phyloP scores from a whole-genome alignment of 2,888 invertebrate genomes.

The Melipona beecheii region DNA sequence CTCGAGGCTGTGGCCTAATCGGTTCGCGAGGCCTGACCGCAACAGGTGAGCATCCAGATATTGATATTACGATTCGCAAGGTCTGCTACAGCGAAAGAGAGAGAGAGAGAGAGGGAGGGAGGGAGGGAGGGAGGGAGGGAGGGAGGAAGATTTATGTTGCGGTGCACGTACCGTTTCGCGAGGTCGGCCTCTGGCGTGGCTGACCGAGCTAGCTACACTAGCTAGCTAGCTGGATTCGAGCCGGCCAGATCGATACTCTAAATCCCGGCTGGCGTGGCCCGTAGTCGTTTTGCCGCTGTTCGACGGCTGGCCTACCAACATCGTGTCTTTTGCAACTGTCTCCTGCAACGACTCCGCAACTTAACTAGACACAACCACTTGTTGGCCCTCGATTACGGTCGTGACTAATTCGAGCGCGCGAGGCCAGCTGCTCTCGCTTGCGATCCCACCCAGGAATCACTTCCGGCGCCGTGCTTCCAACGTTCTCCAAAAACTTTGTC shows the following conservation, averaged over 20 bases:
- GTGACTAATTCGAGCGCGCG: slow-evolving; percentile 64
- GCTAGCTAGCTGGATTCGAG: slow-evolving; percentile 27
- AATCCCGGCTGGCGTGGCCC: slow-evolving; percentile 53
- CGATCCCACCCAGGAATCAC: slow-evolving; percentile 32
- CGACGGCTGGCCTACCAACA: slow-evolving; percentile 57
- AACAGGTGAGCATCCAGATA: slow-evolving; percentile 68
- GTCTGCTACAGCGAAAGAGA: slow-evolving; percentile 30
- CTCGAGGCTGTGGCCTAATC: slow-evolving; percentile 10
- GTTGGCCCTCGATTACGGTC: slow-evolving; percentile 64
- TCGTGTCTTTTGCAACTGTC: slow-evolving; percentile 70
- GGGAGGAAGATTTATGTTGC: slow-evolving; percentile 64
- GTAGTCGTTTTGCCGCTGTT: slow-evolving; percentile 50
- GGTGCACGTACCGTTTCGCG: slow-evolving; percentile 54
- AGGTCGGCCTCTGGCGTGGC: background rate
- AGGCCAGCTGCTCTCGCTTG: slow-evolving; percentile 37
- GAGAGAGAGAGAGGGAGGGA: slow-evolving; percentile 26
- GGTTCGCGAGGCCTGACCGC: slow-evolving; percentile 34
- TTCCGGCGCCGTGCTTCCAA: slow-evolving; percentile 33
- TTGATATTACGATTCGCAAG: slow-evolving; percentile 69
- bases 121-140: slow-evolving; percentile 20
- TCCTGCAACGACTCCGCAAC: slow-evolving; percentile 68
- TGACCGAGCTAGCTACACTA: background rate
- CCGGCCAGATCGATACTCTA: slow-evolving; percentile 59
- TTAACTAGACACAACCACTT: slow-evolving; percentile 73
- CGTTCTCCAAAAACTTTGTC: slow-evolving; percentile 24